phyloP scores from a whole-genome alignment of 2,888 invertebrate genomes.

The Euplagia quadripunctaria region DNA sequence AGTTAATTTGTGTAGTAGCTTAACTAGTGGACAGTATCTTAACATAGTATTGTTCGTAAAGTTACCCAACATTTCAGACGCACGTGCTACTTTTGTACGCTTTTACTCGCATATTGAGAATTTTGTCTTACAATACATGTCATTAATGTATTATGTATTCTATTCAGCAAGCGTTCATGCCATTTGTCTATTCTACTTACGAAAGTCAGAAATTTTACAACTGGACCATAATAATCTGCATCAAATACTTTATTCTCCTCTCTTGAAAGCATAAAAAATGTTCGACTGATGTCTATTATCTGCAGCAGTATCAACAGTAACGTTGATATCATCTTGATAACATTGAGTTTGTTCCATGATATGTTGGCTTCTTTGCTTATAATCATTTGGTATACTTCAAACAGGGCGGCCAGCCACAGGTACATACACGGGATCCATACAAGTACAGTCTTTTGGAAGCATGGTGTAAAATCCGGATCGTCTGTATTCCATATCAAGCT shows the following conservation, averaged over 20 bases:
- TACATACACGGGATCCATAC: slow-evolving; percentile 95
- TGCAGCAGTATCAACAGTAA: slow-evolving; percentile 88
- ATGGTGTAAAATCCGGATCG: slow-evolving; percentile 94
- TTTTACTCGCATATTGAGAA: too few species aligned
- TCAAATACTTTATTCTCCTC: slow-evolving; percentile 83
- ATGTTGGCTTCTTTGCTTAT: slow-evolving; percentile 92
- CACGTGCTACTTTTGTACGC: too few species aligned
- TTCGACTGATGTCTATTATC: slow-evolving; percentile 89
- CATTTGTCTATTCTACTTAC: slow-evolving; percentile 84
- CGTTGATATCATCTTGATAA: slow-evolving; percentile 89
- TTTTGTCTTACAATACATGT: too few species aligned
- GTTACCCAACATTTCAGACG: too few species aligned
- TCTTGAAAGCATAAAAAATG: slow-evolving; percentile 83
- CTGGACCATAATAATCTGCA: slow-evolving; percentile 61
- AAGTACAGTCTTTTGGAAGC: slow-evolving; percentile 96
- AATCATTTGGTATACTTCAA: slow-evolving; percentile 91
- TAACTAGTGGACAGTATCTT: too few species aligned
- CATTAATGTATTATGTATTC: too few species aligned
- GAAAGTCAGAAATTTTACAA: slow-evolving; percentile 92
- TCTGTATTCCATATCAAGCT: slow-evolving; percentile 93
- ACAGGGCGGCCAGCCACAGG: slow-evolving; percentile 91
- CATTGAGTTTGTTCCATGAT: slow-evolving; percentile 91
- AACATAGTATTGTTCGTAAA: too few species aligned
- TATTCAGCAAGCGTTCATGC: too few species aligned
- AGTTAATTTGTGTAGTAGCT: too few species aligned